Evolutionary conservation across 2,113 vertebrate genomes (phyloP).

Genomic region (Oryctolagus cuniculus): mOryCun1.1 NC_091436.1:144532001-144532500

Average conservation of each 20-base stretch:
- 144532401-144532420: background rate
- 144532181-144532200: background rate
- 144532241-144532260: background rate
- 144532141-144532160: background rate
- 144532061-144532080: background rate
- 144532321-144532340: background rate
- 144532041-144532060: background rate
- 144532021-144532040: background rate
- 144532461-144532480: background rate
- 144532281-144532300: background rate
- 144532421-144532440: background rate
- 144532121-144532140: background rate
- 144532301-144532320: background rate
- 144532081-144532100: background rate
- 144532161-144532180: background rate
- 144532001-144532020: background rate
- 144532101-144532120: background rate
- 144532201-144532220: background rate
- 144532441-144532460: background rate
- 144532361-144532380: background rate
- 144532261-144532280: background rate
- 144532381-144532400: background rate
- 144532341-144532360: no score
- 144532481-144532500: background rate
- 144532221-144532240: background rate